Evolutionary conservation across 2,113 vertebrate genomes (phyloP).

Genomic region (Psittacus erithacus): DNA sequence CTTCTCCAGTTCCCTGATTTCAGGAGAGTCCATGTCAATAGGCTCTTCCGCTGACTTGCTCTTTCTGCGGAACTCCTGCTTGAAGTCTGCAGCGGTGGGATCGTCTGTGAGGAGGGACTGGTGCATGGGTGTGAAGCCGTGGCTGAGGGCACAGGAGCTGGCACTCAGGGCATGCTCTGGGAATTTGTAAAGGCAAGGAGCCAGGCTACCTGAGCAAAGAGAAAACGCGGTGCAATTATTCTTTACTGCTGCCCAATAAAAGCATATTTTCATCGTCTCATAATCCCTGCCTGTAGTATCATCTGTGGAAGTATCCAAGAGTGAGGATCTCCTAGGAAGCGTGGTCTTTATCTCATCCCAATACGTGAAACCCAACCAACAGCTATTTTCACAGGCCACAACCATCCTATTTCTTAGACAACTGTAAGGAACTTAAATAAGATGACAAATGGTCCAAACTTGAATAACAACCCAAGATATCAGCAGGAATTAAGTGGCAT

Average conservation of each 20-base stretch:
- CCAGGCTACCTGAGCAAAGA: conserved; percentile 82
- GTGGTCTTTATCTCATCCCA: fast-evolving
- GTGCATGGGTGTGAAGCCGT: conserved; percentile 86
- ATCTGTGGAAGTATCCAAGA: fast-evolving
- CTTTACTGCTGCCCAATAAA: background rate
- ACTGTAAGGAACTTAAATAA: background rate
- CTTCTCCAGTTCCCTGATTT: conserved; percentile 95
- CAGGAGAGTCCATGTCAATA: conserved; percentile 91
- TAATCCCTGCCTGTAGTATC: no score
- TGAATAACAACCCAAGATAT: background rate
- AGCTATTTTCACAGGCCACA: background rate
- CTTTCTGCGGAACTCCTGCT: conserved; percentile 89
- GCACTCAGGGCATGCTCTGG: conserved; percentile 87
- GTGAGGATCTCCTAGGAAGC: background rate
- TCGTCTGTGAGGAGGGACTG: conserved; percentile 88
- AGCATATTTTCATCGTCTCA: fast-evolving
- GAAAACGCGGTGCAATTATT: background rate
- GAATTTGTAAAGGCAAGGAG: conserved; percentile 94
- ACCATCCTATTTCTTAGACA: background rate
- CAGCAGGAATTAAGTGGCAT: background rate
- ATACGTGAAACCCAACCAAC: background rate
- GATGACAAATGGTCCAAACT: background rate
- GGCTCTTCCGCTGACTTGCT: conserved; percentile 84
- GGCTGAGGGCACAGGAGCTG: conserved; percentile 85
- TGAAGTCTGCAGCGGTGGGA: conserved; percentile 79